phyloP scores from a whole-genome alignment of 2,113 vertebrate genomes.

The Antigone vipio region DNA sequence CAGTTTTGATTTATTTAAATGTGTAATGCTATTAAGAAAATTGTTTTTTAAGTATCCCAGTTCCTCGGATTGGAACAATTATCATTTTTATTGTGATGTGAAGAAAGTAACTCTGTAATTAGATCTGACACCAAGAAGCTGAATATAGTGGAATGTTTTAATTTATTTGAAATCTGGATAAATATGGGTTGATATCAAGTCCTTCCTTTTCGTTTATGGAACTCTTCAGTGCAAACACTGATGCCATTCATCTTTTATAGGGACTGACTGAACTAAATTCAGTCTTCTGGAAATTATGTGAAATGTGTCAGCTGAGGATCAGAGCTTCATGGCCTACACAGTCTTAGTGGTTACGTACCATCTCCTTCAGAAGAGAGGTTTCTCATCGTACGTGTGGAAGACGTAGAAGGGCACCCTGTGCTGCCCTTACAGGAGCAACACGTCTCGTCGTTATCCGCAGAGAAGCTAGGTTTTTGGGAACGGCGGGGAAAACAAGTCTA shows the following conservation, averaged over 20 bases:
- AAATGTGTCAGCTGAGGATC: background rate
- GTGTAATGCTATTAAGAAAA: conserved; percentile 46
- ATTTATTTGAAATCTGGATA: conserved; percentile 8
- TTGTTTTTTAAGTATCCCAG: conserved; percentile 54
- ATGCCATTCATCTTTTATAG: background rate
- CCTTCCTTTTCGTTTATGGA: background rate
- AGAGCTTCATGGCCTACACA: background rate
- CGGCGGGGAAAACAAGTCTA: background rate
- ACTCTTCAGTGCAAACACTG: background rate
- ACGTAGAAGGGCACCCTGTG: background rate
- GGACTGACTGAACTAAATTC: background rate
- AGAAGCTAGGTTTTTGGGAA: background rate
- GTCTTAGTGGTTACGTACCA: background rate
- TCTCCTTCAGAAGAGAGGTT: background rate
- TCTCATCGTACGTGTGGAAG: rapidly evolving
- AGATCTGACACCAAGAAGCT: conserved; percentile 23
- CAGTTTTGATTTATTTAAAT: conserved; percentile 55
- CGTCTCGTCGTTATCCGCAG: rapidly evolving
- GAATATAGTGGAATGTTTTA: background rate
- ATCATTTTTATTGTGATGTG: conserved; percentile 50
- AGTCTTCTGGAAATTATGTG: background rate
- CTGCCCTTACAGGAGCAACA: background rate
- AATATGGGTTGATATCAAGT: background rate
- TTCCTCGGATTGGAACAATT: conserved; percentile 24
- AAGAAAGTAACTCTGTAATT: conserved; percentile 23